Percentiles rank a stretch among this genome's conserved stretches.
These are phyloP conservation scores for Heptranchias perlo DNA, from an alignment of 2,113 vertebrate species.

Conservation along the genomic window DNA sequence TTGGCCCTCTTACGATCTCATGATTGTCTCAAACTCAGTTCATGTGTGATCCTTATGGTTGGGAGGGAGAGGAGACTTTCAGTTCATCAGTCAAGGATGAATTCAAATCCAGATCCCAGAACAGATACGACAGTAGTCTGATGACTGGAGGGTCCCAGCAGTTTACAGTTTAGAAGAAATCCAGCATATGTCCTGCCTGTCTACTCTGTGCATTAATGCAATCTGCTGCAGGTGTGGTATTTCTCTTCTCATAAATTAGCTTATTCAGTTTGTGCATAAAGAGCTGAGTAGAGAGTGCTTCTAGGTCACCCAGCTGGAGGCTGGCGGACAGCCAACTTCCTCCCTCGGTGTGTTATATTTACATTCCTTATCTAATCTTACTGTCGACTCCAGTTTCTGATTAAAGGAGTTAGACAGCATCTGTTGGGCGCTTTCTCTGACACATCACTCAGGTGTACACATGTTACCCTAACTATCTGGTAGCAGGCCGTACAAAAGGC, in stretches of 20 bases:
- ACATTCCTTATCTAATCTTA: neutral
- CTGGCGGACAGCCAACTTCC: neutral
- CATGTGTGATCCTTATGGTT: too few species aligned
- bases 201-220: neutral
- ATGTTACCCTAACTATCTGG: neutral
- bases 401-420: neutral
- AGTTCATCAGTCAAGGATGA: too few species aligned
- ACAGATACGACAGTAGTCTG: too few species aligned
- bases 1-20: too few species aligned
- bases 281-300: neutral
- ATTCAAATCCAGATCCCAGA: too few species aligned
- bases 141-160: too few species aligned
- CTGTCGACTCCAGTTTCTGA: slow-evolving; percentile 13
- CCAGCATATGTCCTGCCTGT: neutral
- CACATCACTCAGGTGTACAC: neutral
- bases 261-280: neutral
- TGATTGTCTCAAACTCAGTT: too few species aligned
- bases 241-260: neutral
- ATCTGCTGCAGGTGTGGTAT: neutral
- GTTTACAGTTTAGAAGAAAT: neutral
- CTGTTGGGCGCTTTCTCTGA: neutral
- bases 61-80: too few species aligned
- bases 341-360: slow-evolving; percentile 3
- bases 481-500: neutral
- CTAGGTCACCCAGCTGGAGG: neutral